phyloP scores from a whole-genome alignment of 1,140 invertebrate species.

The Drosophila bifasciata region DNA sequence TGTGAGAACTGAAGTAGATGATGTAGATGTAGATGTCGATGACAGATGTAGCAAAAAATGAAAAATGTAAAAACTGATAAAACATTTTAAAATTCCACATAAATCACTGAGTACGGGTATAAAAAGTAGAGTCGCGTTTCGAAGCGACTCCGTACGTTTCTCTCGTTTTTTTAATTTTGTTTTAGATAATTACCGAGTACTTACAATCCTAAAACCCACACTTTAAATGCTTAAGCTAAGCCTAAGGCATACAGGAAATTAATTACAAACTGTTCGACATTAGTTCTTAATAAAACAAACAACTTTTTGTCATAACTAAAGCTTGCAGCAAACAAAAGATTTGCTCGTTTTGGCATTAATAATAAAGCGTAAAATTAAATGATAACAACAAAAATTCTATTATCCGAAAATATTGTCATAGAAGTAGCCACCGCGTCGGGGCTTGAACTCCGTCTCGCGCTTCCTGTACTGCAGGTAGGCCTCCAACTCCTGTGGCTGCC shows the following conservation, averaged over 20 bases:
- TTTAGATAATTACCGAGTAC: constrained; percentile 3
- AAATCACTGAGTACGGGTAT: no score
- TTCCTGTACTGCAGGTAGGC: constrained; percentile 60
- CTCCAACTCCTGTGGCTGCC: constrained; percentile 52
- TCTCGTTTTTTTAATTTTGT: no score
- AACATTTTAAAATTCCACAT: no score
- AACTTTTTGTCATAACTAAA: constrained; percentile 63
- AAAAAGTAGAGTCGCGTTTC: no score
- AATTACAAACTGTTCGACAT: constrained; percentile 51
- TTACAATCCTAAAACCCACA: constrained; percentile 32
- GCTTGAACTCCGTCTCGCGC: constrained; percentile 21
- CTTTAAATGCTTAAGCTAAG: constrained; percentile 51
- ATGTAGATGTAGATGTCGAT: no score
- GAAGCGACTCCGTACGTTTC: no score
- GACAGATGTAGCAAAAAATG: no score
- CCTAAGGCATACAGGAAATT: constrained; percentile 44
- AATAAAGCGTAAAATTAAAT: constrained; percentile 62
- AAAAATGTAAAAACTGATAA: no score
- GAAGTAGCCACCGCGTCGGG: constrained; percentile 29
- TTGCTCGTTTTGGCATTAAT: constrained; percentile 46
- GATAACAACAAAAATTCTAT: background rate
- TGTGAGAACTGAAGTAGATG: no score
- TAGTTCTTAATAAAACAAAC: no score
- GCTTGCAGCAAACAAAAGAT: constrained; percentile 47
- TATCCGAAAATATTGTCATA: constrained; percentile 72